phyloP scores from a whole-genome alignment of 1,140 invertebrate species.

The Zaprionus vittiger region DNA sequence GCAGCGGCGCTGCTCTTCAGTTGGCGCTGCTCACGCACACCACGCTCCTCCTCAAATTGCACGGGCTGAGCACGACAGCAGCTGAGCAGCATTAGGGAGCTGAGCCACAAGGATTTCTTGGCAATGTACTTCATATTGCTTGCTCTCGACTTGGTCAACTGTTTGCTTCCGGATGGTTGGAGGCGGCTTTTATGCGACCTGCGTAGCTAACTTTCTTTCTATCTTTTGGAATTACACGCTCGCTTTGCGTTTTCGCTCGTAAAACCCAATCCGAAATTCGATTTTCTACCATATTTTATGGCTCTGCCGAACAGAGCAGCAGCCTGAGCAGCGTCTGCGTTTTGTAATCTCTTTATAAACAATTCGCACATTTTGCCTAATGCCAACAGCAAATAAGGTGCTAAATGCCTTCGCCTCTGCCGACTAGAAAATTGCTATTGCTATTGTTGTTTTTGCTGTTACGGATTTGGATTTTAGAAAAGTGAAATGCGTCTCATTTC shows the following conservation, averaged over 20 bases:
- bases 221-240: slow-evolving; percentile 54
- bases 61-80: slow-evolving; percentile 39
- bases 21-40: slow-evolving; percentile 56
- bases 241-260: slow-evolving; percentile 57
- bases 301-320: slow-evolving; percentile 49
- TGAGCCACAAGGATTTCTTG: slow-evolving; percentile 43
- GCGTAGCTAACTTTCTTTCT: slow-evolving; percentile 64
- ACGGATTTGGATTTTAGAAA: slow-evolving; percentile 26
- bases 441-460: slow-evolving; percentile 15
- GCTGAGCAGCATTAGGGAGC: slow-evolving; percentile 52
- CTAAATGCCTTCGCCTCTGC: slow-evolving; percentile 57
- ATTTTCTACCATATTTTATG: slow-evolving; percentile 74
- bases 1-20: slow-evolving; percentile 40
- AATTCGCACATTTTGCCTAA: slow-evolving; percentile 80
- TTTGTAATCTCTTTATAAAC: slow-evolving; percentile 84
- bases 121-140: slow-evolving; percentile 56
- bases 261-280: slow-evolving; percentile 41
- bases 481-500: slow-evolving; percentile 42
- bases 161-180: slow-evolving; percentile 67
- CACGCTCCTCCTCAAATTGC: slow-evolving; percentile 24
- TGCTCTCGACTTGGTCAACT: slow-evolving; percentile 47
- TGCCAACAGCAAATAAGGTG: slow-evolving; percentile 78
- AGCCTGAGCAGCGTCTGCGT: slow-evolving; percentile 37
- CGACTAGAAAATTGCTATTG: slow-evolving; percentile 22
- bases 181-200: slow-evolving; percentile 61